Conservation (phyloP, 2,888 invertebrate genomes). For the Sepiola atlantica region DNA sequence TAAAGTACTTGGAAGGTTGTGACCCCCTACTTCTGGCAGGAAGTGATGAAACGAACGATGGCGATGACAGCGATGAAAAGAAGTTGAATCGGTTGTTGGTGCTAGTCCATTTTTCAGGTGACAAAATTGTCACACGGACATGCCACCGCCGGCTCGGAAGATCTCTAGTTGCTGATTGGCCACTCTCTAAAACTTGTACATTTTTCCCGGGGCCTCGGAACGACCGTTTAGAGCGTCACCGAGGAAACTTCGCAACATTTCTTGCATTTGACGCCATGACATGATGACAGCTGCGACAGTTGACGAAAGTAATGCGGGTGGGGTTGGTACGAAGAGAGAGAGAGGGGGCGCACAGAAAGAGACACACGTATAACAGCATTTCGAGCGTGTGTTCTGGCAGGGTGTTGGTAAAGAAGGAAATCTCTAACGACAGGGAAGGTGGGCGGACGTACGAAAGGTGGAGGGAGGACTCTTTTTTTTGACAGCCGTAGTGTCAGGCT, state of each 20-base stretch:
- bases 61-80: neutral
- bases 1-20: neutral
- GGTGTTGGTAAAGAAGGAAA: conserved; percentile 23
- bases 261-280: neutral
- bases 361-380: neutral
- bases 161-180: neutral
- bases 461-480: neutral
- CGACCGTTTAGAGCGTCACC: neutral
- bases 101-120: neutral
- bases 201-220: neutral
- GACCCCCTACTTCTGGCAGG: neutral
- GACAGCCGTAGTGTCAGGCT: conserved; percentile 4
- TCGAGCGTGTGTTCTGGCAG: neutral
- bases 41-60: neutral
- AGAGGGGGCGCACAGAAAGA: neutral
- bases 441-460: neutral
- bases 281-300: neutral
- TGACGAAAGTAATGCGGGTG: conserved; percentile 32
- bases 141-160: neutral
- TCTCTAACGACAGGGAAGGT: neutral
- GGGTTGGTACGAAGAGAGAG: neutral
- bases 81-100: neutral
- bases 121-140: conserved; percentile 18
- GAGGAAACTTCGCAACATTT: neutral
- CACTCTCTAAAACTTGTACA: neutral